These are phyloP conservation scores for Xiphorhynchus erythropygius DNA, from an alignment of 2,797 vertebrate species.

Conservation along the genomic window DNA sequence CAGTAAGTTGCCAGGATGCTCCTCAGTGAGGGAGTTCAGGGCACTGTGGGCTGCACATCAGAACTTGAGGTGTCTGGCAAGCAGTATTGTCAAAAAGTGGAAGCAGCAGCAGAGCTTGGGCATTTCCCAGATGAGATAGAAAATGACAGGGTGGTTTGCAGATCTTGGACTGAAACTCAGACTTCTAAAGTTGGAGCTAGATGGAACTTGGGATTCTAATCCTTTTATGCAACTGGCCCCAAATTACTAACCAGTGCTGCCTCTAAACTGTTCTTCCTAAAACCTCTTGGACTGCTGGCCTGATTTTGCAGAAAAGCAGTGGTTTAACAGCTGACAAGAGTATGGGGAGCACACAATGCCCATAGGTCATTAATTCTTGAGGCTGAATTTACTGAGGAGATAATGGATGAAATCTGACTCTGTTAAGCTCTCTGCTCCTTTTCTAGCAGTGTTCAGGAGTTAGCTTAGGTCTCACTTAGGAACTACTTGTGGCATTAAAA, in stretches of 20 bases:
- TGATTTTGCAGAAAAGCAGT: constrained; percentile 18
- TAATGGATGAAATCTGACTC: constrained; percentile 27
- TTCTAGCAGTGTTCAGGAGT: not conserved
- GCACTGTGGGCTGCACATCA: not conserved
- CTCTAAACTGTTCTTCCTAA: not conserved
- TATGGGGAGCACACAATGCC: not conserved
- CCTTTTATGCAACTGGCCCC: not conserved
- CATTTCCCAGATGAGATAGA: not conserved
- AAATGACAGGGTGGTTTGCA: constrained; percentile 30
- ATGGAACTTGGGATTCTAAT: not conserved
- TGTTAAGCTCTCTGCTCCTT: not conserved
- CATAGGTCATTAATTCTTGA: constrained; percentile 34
- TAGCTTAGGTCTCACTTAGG: constrained; percentile 38
- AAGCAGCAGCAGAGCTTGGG: not conserved
- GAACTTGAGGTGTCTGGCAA: constrained; percentile 6
- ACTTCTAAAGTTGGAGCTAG: not conserved
- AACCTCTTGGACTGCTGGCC: not conserved
- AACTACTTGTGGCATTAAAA: constrained; percentile 6
- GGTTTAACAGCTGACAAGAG: constrained; percentile 12
- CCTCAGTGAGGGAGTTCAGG: not conserved
- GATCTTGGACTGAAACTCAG: not conserved
- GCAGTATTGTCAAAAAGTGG: not conserved
- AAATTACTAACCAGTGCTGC: not conserved
- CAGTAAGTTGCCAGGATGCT: not conserved
- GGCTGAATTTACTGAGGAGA: constrained; percentile 19